These are phyloP conservation scores for Ambastaia sidthimunki DNA, from an alignment of 2,797 vertebrate genomes.

Conservation along the genomic window DNA sequence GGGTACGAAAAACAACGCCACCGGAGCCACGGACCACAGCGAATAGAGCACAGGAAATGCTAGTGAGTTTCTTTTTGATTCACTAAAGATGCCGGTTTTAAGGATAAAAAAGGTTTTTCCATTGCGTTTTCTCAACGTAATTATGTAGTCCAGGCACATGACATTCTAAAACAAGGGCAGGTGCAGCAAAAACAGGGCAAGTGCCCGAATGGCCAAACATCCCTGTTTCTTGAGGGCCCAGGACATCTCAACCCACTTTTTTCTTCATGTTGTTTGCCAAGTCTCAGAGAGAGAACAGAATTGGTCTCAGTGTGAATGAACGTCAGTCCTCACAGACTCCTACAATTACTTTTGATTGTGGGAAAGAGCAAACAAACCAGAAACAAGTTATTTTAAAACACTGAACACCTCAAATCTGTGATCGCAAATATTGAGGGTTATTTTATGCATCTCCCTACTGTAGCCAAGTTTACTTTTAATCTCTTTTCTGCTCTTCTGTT, in stretches of 20 bases:
- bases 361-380: background rate
- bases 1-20: conserved; percentile 36
- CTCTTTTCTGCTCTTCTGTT: background rate
- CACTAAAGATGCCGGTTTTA: conserved; percentile 48
- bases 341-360: background rate
- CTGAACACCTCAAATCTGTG: background rate
- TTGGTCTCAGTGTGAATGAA: conserved; percentile 27
- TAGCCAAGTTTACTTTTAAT: background rate
- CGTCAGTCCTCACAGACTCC: background rate
- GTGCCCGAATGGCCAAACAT: conserved; percentile 43
- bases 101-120: conserved; percentile 31
- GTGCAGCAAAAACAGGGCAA: conserved; percentile 39
- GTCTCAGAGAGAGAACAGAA: conserved; percentile 36
- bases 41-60: conserved; percentile 57
- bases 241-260: conserved; percentile 39
- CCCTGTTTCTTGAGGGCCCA: conserved; percentile 20
- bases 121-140: conserved; percentile 48
- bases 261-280: conserved; percentile 38
- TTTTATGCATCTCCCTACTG: background rate
- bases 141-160: conserved; percentile 50
- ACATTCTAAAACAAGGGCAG: conserved; percentile 48
- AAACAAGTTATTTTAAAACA: background rate
- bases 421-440: background rate
- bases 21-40: conserved; percentile 37
- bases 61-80: conserved; percentile 55